Evolutionary conservation across 2,797 vertebrate genomes (phyloP).

Genomic region (Pachyuromys duprasi): DNA sequence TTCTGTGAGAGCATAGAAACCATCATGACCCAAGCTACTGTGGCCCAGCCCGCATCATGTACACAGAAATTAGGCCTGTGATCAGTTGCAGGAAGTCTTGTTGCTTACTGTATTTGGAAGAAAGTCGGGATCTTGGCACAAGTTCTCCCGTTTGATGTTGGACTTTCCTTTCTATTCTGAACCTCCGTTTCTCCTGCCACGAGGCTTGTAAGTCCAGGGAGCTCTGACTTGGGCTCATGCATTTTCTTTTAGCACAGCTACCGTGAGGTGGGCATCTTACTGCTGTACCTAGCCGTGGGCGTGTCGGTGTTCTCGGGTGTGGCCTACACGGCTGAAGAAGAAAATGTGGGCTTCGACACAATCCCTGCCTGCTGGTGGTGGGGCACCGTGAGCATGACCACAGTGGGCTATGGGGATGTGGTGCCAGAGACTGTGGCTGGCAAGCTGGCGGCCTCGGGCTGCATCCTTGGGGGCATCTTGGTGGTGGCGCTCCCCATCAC

Average conservation of each 20-base stretch:
- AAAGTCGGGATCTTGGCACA: background rate
- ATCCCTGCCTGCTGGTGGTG: conserved; percentile 99
- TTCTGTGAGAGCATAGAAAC: background rate
- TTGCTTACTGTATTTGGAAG: background rate
- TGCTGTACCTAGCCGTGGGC: conserved; percentile 96
- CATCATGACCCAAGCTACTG: background rate
- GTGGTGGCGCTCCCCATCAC: conserved; percentile 98
- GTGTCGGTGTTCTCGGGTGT: conserved; percentile 97
- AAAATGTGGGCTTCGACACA: conserved; percentile 95
- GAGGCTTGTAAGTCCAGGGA: background rate
- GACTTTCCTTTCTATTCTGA: background rate
- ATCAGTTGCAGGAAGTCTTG: background rate
- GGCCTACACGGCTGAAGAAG: conserved; percentile 97
- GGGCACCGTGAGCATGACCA: conserved; percentile 99
- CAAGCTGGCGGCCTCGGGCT: conserved; percentile 96
- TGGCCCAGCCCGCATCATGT: background rate
- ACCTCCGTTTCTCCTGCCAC: background rate
- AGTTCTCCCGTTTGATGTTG: background rate
- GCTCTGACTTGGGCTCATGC: conserved; percentile 39
- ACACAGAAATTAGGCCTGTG: background rate
- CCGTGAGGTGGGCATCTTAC: conserved; percentile 96
- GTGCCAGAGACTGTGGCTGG: conserved; percentile 96
- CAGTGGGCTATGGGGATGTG: conserved; percentile 97
- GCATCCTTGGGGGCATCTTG: conserved; percentile 97
- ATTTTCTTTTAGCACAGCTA: conserved; percentile 95